These are phyloP conservation scores for Deilephila elpenor DNA, from an alignment of 2,888 invertebrate genomes.

Conservation along the genomic window DNA sequence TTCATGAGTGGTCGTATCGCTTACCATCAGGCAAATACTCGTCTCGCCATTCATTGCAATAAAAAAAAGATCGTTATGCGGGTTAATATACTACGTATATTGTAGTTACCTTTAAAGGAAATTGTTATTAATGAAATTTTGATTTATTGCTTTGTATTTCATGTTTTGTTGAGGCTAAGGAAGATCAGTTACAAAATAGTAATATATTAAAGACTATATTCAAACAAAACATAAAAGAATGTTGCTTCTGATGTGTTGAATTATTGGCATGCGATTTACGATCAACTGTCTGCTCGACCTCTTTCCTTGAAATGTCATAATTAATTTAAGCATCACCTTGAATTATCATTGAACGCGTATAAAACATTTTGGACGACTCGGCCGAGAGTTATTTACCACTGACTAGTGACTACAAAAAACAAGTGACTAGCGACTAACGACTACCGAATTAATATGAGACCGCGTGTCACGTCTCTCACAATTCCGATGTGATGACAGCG, in stretches of 20 bases:
- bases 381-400: not conserved
- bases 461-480: not conserved
- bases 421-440: not conserved
- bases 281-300: not conserved
- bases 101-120: too few species aligned
- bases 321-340: slow-evolving; percentile 2
- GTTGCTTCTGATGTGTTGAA: not conserved
- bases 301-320: slow-evolving; percentile 2
- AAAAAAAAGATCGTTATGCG: too few species aligned
- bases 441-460: not conserved
- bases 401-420: not conserved
- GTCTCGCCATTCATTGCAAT: too few species aligned
- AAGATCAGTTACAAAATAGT: too few species aligned
- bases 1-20: too few species aligned
- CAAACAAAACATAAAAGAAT: not conserved
- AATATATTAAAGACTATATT: too few species aligned
- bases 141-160: too few species aligned
- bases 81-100: too few species aligned
- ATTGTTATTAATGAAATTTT: too few species aligned
- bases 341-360: slow-evolving; percentile 2
- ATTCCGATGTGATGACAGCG: not conserved
- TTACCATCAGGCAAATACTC: too few species aligned
- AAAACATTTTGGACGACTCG: not conserved
- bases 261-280: not conserved
- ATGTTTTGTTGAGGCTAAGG: too few species aligned